phyloP scores from a whole-genome alignment of 2,888 invertebrate genomes.

The Harpalus rufipes region DNA sequence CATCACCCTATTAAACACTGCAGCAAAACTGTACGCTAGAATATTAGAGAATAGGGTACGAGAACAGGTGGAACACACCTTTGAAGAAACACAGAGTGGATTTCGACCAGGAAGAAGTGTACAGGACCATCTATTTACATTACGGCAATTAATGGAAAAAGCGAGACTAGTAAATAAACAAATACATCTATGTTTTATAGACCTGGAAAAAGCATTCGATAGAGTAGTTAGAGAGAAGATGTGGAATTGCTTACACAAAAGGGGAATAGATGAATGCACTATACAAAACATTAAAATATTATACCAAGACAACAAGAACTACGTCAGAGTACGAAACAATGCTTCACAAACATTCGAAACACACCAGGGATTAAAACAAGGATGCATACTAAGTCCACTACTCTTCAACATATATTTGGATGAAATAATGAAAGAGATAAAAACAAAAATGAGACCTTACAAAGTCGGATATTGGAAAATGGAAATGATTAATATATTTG shows the following conservation, averaged over 20 bases:
- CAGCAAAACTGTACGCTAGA: conserved; percentile 63
- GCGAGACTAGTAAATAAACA: no score
- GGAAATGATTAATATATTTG: not conserved
- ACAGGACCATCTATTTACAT: conserved; percentile 54
- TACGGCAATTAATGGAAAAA: no score
- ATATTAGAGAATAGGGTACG: conserved; percentile 63
- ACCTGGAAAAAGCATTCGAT: not conserved
- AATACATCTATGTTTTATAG: not conserved
- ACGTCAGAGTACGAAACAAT: not conserved
- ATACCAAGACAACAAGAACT: conserved; percentile 15
- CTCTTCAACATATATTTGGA: conserved; percentile 20
- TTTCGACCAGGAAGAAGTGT: conserved; percentile 61
- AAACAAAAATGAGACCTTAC: conserved; percentile 9
- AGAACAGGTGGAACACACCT: conserved; percentile 22
- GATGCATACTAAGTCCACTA: not conserved
- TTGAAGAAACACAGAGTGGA: conserved; percentile 66
- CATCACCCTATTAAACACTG: conserved; percentile 52
- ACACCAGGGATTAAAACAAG: not conserved
- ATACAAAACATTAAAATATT: conserved; percentile 15
- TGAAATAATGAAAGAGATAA: not conserved
- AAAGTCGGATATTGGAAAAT: conserved; percentile 25
- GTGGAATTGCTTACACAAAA: conserved; percentile 4
- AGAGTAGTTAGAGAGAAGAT: not conserved
- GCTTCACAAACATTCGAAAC: not conserved
- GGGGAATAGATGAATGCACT: conserved; percentile 35